Evolutionary conservation across 2,888 invertebrate genomes (phyloP), one percentile per base, ranked within the genome.

Genomic region (Amiota minor): DNA sequence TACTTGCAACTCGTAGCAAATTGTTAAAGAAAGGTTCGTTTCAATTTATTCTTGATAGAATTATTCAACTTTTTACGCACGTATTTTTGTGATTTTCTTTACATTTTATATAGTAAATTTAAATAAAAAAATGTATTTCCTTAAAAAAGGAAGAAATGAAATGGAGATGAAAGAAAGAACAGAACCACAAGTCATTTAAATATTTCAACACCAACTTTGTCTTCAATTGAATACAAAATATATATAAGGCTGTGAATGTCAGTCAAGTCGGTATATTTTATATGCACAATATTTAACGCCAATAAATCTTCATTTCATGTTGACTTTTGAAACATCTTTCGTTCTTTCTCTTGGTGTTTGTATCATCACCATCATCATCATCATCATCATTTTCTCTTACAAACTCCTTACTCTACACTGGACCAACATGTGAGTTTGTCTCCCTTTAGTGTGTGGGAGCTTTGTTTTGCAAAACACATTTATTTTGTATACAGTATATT

Each of bases 1-100:
- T 47, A 53, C 47, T 53, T 68, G 35, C 67, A 68, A 68, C 67
- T 68, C 67, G 67, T 50, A 68, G 67, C 50, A 18, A 68, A 68
- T 68, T 12, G 20, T 12, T 68, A 23, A 20, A 50, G 18, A 68
- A 68, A 68, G 67, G 35, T 68, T 67, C 20, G 23, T 45, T 50
- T 20, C 18, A 50, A 23, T 23, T 18, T n/a, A 9, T 50, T 35
- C 35, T 20, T 59, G 59, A 20, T 35, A 59, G 6, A 59, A 59
- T 59, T n/a, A 53, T n/a, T 53, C 6, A 9, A 59, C 20, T 68
- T 68, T 68, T 68, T 23, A 23, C 35, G 67, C 67, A 68, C 67
- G 67, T 68, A 20, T n/a, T 18, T 16, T 20, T 16, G 18, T 9
- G 8, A 59, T 53, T 53, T 53, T 53, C 20, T 12, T 12, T 20